These are phyloP conservation scores for Halictus quadricinctus DNA, from an alignment of 2,888 invertebrate species.

Conservation along the genomic window DNA sequence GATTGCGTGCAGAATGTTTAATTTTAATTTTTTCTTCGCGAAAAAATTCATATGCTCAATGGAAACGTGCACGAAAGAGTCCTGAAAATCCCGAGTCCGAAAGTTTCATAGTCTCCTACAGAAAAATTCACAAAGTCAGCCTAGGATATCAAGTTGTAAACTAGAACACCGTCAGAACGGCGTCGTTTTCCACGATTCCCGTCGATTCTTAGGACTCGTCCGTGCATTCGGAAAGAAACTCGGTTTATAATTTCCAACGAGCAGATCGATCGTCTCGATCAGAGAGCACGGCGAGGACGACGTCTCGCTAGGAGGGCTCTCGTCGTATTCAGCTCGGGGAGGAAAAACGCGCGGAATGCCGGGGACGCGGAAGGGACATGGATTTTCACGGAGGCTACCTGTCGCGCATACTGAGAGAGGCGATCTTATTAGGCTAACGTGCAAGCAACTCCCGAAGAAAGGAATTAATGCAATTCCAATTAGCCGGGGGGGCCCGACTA, in stretches of 20 bases:
- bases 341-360: conserved; percentile 46
- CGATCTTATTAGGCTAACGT: conserved; percentile 64
- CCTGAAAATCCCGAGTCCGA: too few relatives aligned
- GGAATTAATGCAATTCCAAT: conserved; percentile 76
- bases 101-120: too few relatives aligned
- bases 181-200: neutral
- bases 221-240: neutral
- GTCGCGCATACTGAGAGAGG: conserved; percentile 61
- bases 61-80: too few relatives aligned
- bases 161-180: too few relatives aligned
- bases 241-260: neutral
- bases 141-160: too few relatives aligned
- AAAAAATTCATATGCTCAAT: too few relatives aligned
- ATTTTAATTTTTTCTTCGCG: too few relatives aligned
- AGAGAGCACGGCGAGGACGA: neutral
- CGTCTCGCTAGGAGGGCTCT: neutral
- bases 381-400: conserved; percentile 59
- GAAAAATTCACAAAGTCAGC: too few relatives aligned
- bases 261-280: neutral
- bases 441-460: conserved; percentile 61
- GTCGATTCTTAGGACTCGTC: neutral
- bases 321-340: neutral
- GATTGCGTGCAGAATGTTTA: too few relatives aligned
- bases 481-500: conserved; percentile 60
- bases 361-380: conserved; percentile 56